A percentile compares a stretch with the other conserved stretches of the same genome.
These are phyloP conservation scores for Rhea americana DNA, from an alignment of 2,113 vertebrate species.

Conservation along the genomic window DNA sequence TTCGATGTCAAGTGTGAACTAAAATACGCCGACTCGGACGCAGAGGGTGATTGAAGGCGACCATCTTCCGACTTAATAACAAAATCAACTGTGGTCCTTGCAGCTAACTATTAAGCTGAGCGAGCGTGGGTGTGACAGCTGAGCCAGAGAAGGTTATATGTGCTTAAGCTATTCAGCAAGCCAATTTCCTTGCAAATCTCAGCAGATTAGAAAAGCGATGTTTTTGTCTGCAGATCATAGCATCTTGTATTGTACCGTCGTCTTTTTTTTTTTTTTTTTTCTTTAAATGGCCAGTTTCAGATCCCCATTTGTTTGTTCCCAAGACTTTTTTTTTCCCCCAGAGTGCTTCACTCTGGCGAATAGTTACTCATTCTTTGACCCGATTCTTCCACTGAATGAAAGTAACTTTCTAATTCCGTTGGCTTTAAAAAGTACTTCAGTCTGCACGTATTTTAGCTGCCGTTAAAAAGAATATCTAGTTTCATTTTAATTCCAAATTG, in stretches of 20 bases:
- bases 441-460: slow-evolving; percentile 54
- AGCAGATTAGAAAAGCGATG: slow-evolving; percentile 11
- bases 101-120: background rate
- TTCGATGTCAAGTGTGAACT: slow-evolving; percentile 91
- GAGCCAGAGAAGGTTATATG: background rate
- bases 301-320: slow-evolving; percentile 31
- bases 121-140: background rate
- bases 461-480: slow-evolving; percentile 69
- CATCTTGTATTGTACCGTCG: slow-evolving; percentile 44
- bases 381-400: slow-evolving; percentile 10
- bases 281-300: slow-evolving; percentile 56
- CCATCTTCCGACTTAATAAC: fast-evolving
- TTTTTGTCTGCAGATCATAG: slow-evolving; percentile 33
- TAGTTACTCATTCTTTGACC: background rate
- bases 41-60: slow-evolving; percentile 74
- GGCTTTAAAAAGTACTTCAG: slow-evolving; percentile 25
- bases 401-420: slow-evolving; percentile 18
- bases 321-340: background rate
- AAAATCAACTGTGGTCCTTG: background rate
- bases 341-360: background rate
- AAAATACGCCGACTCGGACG: slow-evolving; percentile 91
- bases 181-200: slow-evolving; percentile 17
- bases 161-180: slow-evolving; percentile 13
- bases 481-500: slow-evolving; percentile 95
- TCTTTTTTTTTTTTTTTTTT: background rate